Conservation (phyloP, 2,888 invertebrate genomes). For the Tuberolachnus salignus region DNA sequence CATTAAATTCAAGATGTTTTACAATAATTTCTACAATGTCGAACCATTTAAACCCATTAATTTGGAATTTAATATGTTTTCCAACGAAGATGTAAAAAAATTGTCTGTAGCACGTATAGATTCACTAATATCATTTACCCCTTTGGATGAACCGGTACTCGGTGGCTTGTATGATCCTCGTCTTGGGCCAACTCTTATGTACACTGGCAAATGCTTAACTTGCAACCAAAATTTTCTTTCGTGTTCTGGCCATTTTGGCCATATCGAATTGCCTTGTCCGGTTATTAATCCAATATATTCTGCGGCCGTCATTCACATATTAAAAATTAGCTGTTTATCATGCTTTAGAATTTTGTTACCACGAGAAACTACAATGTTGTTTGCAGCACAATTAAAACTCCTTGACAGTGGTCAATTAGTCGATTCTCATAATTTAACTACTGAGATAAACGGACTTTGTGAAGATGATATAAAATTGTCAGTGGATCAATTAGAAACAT, state of each 20-base stretch:
- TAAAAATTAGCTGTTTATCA: constrained; percentile 73
- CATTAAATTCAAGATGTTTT: constrained; percentile 49
- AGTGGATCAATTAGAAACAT: constrained; percentile 25
- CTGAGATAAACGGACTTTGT: constrained; percentile 63
- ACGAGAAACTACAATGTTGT: constrained; percentile 67
- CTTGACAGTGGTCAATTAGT: constrained; percentile 76
- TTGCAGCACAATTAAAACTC: constrained; percentile 73
- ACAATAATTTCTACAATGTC: constrained; percentile 57
- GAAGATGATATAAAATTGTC: constrained; percentile 13
- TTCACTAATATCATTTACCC: constrained; percentile 79
- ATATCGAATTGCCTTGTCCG: constrained; percentile 86
- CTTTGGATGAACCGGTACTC: constrained; percentile 78
- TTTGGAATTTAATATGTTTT: constrained; percentile 64
- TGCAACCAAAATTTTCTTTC: constrained; percentile 72
- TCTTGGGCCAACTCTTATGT: constrained; percentile 75
- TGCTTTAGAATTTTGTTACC: constrained; percentile 75
- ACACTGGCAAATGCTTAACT: constrained; percentile 77
- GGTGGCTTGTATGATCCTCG: constrained; percentile 91
- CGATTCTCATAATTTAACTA: constrained; percentile 74
- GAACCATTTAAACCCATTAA: constrained; percentile 52
- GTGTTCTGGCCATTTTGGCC: constrained; percentile 94
- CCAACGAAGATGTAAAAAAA: constrained; percentile 76
- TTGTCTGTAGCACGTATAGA: constrained; percentile 82
- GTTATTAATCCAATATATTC: constrained; percentile 91
- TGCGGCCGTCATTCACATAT: constrained; percentile 72